phyloP scores from a whole-genome alignment of 2,113 vertebrate species.

The Caretta caretta region DNA sequence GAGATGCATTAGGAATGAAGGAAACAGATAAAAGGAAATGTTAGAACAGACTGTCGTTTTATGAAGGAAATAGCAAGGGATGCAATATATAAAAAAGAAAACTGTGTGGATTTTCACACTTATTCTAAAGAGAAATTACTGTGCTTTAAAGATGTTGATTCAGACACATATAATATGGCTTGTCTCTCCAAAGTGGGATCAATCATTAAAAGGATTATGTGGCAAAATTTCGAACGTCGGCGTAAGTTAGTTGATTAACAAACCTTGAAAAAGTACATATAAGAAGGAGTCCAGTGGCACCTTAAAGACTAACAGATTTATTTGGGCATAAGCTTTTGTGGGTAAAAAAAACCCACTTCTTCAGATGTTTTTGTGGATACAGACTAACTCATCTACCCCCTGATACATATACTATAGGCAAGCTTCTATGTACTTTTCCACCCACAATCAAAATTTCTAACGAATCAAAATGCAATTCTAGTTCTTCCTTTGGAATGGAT shows the following conservation, averaged over 20 bases:
- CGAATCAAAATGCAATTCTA: background rate
- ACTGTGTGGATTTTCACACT: accelerated
- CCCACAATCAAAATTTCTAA: background rate
- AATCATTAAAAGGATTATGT: background rate
- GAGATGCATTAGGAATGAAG: conserved; percentile 29
- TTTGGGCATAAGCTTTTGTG: too few relatives aligned
- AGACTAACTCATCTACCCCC: too few relatives aligned
- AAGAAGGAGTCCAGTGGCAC: too few relatives aligned
- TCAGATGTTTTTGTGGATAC: too few relatives aligned
- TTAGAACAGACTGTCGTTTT: background rate
- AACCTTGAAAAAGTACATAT: background rate
- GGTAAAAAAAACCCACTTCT: too few relatives aligned
- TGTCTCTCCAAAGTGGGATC: background rate
- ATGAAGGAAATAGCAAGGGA: background rate
- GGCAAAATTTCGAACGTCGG: background rate
- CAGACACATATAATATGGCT: background rate
- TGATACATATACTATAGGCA: background rate
- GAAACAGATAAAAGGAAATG: conserved; percentile 39
- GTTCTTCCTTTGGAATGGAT: background rate
- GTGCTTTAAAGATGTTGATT: background rate
- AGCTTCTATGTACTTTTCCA: background rate
- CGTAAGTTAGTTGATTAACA: background rate
- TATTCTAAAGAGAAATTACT: background rate
- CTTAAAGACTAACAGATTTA: too few relatives aligned
- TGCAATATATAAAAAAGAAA: background rate